Evolutionary conservation across 2,888 invertebrate species (phyloP), one percentile per base, ranked within the genome.

Genomic region (Rosalia funebris): DNA sequence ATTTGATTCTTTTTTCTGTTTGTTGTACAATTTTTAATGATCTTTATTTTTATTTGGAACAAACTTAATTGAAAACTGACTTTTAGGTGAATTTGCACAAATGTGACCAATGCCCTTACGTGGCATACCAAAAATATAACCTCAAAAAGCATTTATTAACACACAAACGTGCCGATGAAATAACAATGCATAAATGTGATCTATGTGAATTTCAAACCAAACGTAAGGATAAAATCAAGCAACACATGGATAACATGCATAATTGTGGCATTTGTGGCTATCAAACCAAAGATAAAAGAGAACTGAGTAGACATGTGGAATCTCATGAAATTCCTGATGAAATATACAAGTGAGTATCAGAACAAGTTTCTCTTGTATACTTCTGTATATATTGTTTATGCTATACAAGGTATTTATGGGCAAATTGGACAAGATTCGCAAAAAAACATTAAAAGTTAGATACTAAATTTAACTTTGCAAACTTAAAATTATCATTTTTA

Each of bases 71-170:
- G n/a, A n/a, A n/a, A n/a, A n/a, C n/a, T n/a, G n/a, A n/a, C n/a
- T 37, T 37, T 37, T 16, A 41, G 41, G 41, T 16, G 9, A 41
- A 14, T 10, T 1, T 16, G 10, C 16, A 41, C 15, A 41, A 37
- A 12, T 57, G 57, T 31, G 17, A 36, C 10, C 39, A 48, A 20
- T 57, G 57, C 19, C 14, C 25, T 3, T 57, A 57, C 19, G 36
- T 17, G 11, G 39, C 57, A 1, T 47, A 57, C 5, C 16, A 47
- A 36, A 57, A 57, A 11, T 37, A 57, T n/a, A 39, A 57, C 39
- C 47, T 57, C 9, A 25, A 34, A 7, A 57, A 57, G 14, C 57
- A 57, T 15, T 20, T 57, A 39, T 14, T 57, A 1, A 46, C 31
- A 2, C 57, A 57, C 20, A 47, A 37, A 10, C 39, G 37, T 48